phyloP scores from a whole-genome alignment of 2,888 invertebrate genomes.

The Lasioglossum vierecki region DNA sequence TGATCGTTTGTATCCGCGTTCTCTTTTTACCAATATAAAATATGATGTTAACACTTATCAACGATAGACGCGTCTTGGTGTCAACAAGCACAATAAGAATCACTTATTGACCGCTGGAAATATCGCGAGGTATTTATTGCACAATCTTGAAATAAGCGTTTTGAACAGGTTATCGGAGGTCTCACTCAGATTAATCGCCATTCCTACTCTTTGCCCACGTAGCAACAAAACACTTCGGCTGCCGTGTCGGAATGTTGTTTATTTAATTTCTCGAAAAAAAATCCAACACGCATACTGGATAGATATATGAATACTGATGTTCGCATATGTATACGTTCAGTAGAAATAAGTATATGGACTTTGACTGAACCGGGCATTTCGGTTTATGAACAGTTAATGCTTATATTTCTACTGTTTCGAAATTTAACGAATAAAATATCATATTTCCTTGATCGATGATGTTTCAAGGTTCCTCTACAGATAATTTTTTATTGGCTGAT shows the following conservation, averaged over 20 bases:
- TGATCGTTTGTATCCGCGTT: not conserved
- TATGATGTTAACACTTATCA: not conserved
- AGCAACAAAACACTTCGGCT: conserved; percentile 54
- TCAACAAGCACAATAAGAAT: conserved; percentile 36
- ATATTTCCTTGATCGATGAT: conserved; percentile 25
- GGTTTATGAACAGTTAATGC: conserved; percentile 7
- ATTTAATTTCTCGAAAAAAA: conserved; percentile 39
- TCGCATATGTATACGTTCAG: not conserved
- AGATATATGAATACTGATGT: conserved; percentile 17
- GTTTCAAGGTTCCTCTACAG: not conserved
- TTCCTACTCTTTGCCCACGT: conserved; percentile 47
- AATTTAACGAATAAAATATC: not conserved
- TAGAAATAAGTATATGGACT: not conserved
- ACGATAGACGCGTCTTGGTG: conserved; percentile 3
- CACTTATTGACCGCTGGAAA: conserved; percentile 36
- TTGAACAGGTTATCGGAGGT: conserved; percentile 73
- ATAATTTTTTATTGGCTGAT: not conserved
- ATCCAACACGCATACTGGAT: conserved; percentile 18
- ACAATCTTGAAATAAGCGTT: conserved; percentile 61
- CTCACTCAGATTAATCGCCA: conserved; percentile 70
- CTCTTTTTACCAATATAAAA: not conserved
- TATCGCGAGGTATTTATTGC: conserved; percentile 62
- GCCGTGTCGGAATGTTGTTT: conserved; percentile 56
- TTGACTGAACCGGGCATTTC: not conserved
- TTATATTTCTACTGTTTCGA: conserved; percentile 34